Evolutionary conservation across 2,888 invertebrate genomes (phyloP).

Genomic region (Empis livida): DNA sequence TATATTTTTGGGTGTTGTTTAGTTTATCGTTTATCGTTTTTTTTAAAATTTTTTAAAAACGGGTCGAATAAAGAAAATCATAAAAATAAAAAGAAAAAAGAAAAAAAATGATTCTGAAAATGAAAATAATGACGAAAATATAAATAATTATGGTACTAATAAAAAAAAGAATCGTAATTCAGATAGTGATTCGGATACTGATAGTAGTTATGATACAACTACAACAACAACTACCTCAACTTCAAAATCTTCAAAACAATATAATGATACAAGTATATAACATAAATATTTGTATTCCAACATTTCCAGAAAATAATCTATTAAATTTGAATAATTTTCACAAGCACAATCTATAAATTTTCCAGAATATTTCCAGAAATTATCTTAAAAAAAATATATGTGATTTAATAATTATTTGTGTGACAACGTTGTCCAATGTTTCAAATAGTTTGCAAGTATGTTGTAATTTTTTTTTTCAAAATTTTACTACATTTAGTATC

Average conservation of each 20-base stretch:
- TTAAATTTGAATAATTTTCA: too few relatives aligned
- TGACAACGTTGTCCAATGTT: too few relatives aligned
- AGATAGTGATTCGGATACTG: conserved; percentile 17
- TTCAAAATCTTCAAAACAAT: conserved; percentile 24
- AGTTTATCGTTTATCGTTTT: too few relatives aligned
- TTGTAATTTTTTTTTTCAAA: too few relatives aligned
- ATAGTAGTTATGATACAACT: conserved; percentile 10
- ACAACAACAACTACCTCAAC: conserved; percentile 3
- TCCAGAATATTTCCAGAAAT: too few relatives aligned
- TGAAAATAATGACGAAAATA: not conserved
- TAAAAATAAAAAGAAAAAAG: conserved; percentile 22
- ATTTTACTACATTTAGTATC: too few relatives aligned
- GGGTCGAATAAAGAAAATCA: conserved; percentile 23
- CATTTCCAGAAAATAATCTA: too few relatives aligned
- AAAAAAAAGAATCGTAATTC: not conserved
- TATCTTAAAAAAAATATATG: too few relatives aligned
- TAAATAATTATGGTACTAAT: too few relatives aligned
- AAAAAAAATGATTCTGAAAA: conserved; percentile 18
- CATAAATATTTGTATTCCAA: not conserved
- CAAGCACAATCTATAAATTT: too few relatives aligned
- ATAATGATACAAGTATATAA: conserved; percentile 31
- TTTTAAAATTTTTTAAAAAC: conserved; percentile 14
- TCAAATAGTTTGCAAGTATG: too few relatives aligned
- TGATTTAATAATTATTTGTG: too few relatives aligned
- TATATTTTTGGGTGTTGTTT: not conserved